Percentiles rank a stretch among this genome's conserved stretches.
phyloP scores from a whole-genome alignment of 2,797 vertebrate species.

The Pampus argenteus region DNA sequence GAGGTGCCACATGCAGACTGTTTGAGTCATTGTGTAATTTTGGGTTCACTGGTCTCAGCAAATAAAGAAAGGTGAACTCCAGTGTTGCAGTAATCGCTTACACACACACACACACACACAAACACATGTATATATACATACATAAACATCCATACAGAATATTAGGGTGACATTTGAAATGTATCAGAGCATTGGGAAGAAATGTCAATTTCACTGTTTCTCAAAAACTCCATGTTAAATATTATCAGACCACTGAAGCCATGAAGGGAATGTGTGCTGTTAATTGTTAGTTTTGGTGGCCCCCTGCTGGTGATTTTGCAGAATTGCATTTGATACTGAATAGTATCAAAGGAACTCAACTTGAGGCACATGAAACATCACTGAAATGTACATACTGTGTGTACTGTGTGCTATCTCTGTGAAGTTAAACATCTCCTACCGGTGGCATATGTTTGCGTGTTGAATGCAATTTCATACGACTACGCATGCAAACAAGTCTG shows the following conservation, averaged over 20 bases:
- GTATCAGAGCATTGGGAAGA: conserved; percentile 1
- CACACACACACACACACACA: conserved; percentile 4
- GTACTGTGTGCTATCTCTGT: no score
- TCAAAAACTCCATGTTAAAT: conserved; percentile 1
- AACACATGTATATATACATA: background rate
- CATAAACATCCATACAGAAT: background rate
- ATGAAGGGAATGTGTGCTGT: background rate
- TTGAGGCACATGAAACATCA: background rate
- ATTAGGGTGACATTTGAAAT: background rate
- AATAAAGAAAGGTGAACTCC: background rate
- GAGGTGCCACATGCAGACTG: conserved; percentile 4
- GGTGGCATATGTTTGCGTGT: background rate
- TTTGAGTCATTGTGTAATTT: conserved; percentile 39
- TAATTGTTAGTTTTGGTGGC: conserved; percentile 54
- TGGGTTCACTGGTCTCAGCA: conserved; percentile 31
- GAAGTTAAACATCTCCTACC: background rate
- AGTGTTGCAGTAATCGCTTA: background rate
- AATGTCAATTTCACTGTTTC: conserved; percentile 19
- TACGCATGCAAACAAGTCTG: background rate
- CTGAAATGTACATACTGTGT: no score
- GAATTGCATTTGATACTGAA: conserved; percentile 1
- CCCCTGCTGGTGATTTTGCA: conserved; percentile 65
- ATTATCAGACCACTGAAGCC: conserved; percentile 18
- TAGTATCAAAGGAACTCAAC: background rate
- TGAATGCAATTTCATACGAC: background rate